These are phyloP conservation scores for Phyllostomus discolor DNA, from an alignment of 2,113 vertebrate species.

Conservation along the genomic window DNA sequence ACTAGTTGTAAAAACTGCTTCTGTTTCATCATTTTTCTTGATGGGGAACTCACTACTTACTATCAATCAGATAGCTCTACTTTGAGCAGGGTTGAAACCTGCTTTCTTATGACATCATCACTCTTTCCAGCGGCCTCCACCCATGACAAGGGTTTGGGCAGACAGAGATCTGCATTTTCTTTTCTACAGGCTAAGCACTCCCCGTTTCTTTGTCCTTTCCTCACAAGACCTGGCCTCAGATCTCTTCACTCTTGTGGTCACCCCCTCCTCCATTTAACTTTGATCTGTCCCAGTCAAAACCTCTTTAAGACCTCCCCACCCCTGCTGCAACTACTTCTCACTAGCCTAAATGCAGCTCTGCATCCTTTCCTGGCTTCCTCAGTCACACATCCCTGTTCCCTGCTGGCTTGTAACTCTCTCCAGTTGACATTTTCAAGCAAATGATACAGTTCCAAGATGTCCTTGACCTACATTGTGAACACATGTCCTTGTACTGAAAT, in stretches of 20 bases:
- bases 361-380: not conserved
- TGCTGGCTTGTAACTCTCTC: constrained; percentile 29
- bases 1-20: not conserved
- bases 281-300: not conserved
- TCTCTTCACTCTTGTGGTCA: not conserved
- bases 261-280: not conserved
- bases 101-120: not conserved
- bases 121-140: not conserved
- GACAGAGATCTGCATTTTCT: not conserved
- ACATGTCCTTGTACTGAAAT: not conserved
- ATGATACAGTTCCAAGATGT: constrained; percentile 44
- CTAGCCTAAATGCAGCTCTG: not conserved
- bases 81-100: not conserved
- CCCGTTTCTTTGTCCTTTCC: not conserved
- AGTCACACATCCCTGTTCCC: not conserved
- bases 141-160: not conserved
- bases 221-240: not conserved
- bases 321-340: not conserved
- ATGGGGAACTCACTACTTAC: not conserved
- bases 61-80: not conserved
- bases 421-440: constrained; percentile 56
- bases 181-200: not conserved
- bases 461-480: constrained; percentile 29
- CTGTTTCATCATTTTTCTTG: not conserved
- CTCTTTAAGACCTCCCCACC: not conserved